Conservation (phyloP, 2,888 invertebrate genomes). For the Argyresthia goedartella region DNA sequence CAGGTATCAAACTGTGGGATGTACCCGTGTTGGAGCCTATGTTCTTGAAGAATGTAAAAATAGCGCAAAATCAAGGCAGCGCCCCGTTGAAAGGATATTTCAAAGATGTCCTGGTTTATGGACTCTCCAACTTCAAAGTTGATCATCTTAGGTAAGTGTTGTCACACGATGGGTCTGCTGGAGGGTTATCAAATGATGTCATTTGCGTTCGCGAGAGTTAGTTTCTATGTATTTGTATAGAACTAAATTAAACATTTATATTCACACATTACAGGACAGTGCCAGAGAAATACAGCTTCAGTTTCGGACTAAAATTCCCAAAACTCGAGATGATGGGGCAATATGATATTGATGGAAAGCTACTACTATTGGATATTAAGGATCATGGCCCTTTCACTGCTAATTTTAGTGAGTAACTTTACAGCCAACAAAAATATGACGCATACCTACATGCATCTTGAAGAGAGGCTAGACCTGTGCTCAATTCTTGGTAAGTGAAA, state of each 20-base stretch:
- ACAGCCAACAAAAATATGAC: neutral
- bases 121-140: slow-evolving; percentile 9
- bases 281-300: slow-evolving; percentile 10
- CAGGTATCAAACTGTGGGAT: slow-evolving; percentile 11
- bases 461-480: too few relatives aligned
- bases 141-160: slow-evolving; percentile 9
- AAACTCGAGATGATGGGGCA: slow-evolving; percentile 9
- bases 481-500: neutral
- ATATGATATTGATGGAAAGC: slow-evolving; percentile 11
- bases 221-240: too few relatives aligned
- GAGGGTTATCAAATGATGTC: too few relatives aligned
- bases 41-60: slow-evolving; percentile 9
- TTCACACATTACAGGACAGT: slow-evolving; percentile 1
- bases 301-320: slow-evolving; percentile 9
- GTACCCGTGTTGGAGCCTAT: slow-evolving; percentile 11
- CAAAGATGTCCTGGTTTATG: slow-evolving; percentile 10
- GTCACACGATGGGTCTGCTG: too few relatives aligned
- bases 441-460: too few relatives aligned
- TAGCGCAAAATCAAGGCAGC: slow-evolving; percentile 4
- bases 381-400: slow-evolving; percentile 13
- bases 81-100: slow-evolving; percentile 8
- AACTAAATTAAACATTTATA: too few relatives aligned
- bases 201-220: too few relatives aligned
- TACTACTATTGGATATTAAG: slow-evolving; percentile 9
- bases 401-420: slow-evolving; percentile 11